Percentiles rank a stretch among this genome's conserved stretches.
These are phyloP conservation scores for Hafferia zeledoni DNA, from an alignment of 2,797 vertebrate species.

Conservation along the genomic window DNA sequence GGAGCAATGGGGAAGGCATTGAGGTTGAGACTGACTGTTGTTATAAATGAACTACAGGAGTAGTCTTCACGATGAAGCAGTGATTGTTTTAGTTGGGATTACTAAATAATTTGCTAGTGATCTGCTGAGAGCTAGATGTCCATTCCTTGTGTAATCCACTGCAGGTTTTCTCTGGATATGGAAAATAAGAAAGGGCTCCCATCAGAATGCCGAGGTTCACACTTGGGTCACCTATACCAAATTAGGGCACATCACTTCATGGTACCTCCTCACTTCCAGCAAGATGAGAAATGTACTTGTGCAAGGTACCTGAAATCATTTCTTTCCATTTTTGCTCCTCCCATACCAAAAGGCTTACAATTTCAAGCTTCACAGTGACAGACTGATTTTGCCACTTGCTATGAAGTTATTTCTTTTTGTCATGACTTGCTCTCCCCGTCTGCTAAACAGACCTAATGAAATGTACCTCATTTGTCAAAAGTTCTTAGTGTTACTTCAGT, in stretches of 20 bases:
- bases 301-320: background rate
- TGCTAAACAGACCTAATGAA: background rate
- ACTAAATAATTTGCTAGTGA: background rate
- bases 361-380: background rate
- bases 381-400: rapidly evolving
- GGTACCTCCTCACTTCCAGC: background rate
- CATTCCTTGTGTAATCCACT: background rate
- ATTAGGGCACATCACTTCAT: background rate
- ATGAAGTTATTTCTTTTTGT: background rate
- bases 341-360: background rate
- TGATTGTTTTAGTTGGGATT: background rate
- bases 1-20: background rate
- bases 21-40: background rate
- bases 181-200: background rate
- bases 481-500: background rate
- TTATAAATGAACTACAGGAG: background rate
- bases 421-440: background rate
- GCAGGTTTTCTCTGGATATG: background rate
- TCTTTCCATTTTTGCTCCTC: background rate
- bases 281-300: background rate
- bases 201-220: background rate
- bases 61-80: background rate
- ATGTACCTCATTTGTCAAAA: slow-evolving; percentile 17
- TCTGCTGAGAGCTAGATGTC: background rate
- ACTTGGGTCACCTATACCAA: background rate